phyloP scores from a whole-genome alignment of 2,888 invertebrate species.

The Parnassius apollo region DNA sequence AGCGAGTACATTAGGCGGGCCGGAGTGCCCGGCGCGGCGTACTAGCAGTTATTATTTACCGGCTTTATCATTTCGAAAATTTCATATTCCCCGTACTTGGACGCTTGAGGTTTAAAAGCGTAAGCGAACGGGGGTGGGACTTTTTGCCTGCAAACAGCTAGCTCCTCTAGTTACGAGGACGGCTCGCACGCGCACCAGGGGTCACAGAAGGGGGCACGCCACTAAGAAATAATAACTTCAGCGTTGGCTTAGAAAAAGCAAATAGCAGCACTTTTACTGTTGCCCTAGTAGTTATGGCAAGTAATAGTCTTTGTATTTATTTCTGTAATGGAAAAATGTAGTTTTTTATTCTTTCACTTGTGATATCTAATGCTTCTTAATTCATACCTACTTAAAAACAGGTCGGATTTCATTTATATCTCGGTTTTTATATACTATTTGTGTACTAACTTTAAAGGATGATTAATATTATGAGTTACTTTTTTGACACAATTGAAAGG shows the following conservation, averaged over 20 bases:
- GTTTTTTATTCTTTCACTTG: slow-evolving; percentile 15
- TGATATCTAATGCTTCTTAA: slow-evolving; percentile 5
- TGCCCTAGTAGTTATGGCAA: slow-evolving; percentile 37
- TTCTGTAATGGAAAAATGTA: slow-evolving; percentile 2
- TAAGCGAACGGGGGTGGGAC: slow-evolving; percentile 64
- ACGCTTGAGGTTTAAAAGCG: slow-evolving; percentile 81
- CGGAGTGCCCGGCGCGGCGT: slow-evolving; percentile 68
- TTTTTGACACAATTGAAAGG: too few species aligned
- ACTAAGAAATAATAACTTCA: slow-evolving; percentile 76
- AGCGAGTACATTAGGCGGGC: slow-evolving; percentile 60
- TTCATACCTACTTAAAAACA: too few species aligned
- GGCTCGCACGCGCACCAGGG: slow-evolving; percentile 49
- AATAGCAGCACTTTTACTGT: slow-evolving; percentile 38
- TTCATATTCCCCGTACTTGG: slow-evolving; percentile 81
- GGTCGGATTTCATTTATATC: too few species aligned
- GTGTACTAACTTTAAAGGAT: too few species aligned
- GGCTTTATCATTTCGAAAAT: slow-evolving; percentile 82
- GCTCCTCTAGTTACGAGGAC: slow-evolving; percentile 65
- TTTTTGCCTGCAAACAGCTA: slow-evolving; percentile 73
- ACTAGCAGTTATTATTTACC: slow-evolving; percentile 81
- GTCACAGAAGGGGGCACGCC: slow-evolving; percentile 52
- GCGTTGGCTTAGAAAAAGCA: slow-evolving; percentile 56
- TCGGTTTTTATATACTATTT: too few species aligned
- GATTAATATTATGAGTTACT: too few species aligned
- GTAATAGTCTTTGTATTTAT: background rate